Evolutionary conservation across 2,888 invertebrate genomes (phyloP), one percentile per base, ranked within the genome.

Genomic region (Cryptosula pallasiana): DNA sequence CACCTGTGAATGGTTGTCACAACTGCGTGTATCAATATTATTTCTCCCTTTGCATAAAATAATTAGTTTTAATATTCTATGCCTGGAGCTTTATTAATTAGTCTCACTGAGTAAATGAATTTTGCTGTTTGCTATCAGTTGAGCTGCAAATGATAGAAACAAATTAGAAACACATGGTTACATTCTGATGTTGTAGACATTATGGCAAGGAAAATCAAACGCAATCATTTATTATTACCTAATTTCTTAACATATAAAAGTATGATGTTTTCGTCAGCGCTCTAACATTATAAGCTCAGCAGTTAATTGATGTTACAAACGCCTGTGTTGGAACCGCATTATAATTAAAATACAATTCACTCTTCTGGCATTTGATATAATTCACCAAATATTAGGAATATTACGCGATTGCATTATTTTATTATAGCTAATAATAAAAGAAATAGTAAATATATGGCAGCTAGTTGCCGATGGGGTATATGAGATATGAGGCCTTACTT

Each of bases 271-370:
- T 45, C 9, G 20, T 5, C 9, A 45, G 20, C 9, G 45, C 45
- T 13, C 9, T 5, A 13, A 45, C 9, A 20, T 20, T 20, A 20
- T 13, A 13, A 45, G 45, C 9, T 20, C 9, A 5, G 20, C 20
- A 45, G 63, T 5, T 63, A 63, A 63, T 63, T 63, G 63, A 63
- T 34, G 63, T n/a, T 63, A n/a, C 32, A 45, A 63, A 63, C 63
- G 27, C 9, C 63, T 63, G 63, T 27, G 9, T 34, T 45, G 5
- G 9, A 45, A 45, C 9, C 5, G 9, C n/a, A 63, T 13, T 63
- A 63, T 63, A 25, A 63, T 63, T 63, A 63, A 29, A 32, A 29
- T 32, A 32, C 29, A 16, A 32, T 32, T 63, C 13, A 5, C 13
- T 63, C 63, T 27, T 34, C 63, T 63, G 63, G 29, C 63, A 63